Conservation (phyloP, 2,888 invertebrate species). For the Sarcophaga variegata region DNA sequence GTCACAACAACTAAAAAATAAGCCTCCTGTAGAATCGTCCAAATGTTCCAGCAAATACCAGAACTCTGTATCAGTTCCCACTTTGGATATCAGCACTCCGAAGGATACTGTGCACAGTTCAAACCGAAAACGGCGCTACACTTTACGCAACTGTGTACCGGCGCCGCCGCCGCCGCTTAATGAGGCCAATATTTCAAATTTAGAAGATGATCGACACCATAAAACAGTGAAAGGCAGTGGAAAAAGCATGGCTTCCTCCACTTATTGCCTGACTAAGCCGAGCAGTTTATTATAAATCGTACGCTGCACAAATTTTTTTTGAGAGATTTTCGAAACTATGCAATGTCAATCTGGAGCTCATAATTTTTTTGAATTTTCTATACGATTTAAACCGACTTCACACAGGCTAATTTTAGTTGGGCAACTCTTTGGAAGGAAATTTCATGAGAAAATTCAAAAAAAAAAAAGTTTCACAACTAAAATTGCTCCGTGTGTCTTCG, state of each 20-base stretch:
- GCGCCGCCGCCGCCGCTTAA: not conserved
- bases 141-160: not conserved
- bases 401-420: too few relatives aligned
- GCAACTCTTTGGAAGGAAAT: too few relatives aligned
- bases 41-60: too few relatives aligned
- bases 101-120: not conserved
- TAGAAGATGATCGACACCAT: not conserved
- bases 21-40: too few relatives aligned
- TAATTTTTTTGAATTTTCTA: too few relatives aligned
- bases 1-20: too few relatives aligned
- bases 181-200: not conserved
- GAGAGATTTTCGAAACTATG: not conserved
- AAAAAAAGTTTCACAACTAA: too few relatives aligned
- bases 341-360: too few relatives aligned
- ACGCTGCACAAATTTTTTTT: not conserved
- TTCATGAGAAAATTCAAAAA: too few relatives aligned
- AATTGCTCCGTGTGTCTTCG: too few relatives aligned
- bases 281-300: too few relatives aligned
- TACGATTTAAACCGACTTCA: too few relatives aligned
- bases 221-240: constrained; percentile 14
- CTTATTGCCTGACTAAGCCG: not conserved
- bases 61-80: not conserved
- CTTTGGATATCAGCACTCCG: not conserved
- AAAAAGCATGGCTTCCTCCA: not conserved
- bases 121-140: not conserved